A percentile compares a stretch with the other conserved stretches of the same genome.
Evolutionary conservation across 1,140 invertebrate species (phyloP).

Genomic region (Scylla paramamosain): DNA sequence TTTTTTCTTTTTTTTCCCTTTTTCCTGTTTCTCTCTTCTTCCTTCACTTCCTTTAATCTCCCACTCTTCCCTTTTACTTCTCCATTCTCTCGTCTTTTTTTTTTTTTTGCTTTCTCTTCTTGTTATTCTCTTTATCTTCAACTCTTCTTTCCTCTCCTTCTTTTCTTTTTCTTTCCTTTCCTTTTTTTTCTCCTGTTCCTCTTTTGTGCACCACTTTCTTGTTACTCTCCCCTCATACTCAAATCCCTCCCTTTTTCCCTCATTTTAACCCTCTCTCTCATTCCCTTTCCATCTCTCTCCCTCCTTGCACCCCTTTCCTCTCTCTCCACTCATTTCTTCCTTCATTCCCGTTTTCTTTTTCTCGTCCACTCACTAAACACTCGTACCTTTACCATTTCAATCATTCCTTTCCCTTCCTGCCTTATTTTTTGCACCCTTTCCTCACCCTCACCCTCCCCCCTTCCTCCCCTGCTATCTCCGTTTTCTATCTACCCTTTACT

Average conservation of each 20-base stretch:
- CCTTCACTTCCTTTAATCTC: background rate
- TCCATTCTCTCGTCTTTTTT: no score
- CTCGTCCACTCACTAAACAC: background rate
- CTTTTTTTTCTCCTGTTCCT: no score
- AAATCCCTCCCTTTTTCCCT: background rate
- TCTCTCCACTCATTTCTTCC: background rate
- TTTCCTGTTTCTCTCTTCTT: background rate
- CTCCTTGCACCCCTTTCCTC: no score
- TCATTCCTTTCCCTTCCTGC: background rate
- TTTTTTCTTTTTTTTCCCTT: background rate
- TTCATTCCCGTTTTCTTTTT: slow-evolving; percentile 1
- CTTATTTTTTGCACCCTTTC: background rate
- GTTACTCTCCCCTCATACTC: no score
- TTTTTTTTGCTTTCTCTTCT: no score
- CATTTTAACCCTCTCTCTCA: background rate
- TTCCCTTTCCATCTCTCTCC: no score
- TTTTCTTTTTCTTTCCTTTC: no score
- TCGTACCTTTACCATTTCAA: background rate
- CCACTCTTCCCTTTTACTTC: background rate
- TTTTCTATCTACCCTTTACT: background rate
- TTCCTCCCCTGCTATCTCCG: background rate
- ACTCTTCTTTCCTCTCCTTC: no score
- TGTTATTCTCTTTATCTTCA: no score
- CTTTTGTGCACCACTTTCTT: no score
- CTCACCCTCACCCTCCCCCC: no score